A percentile compares a stretch with the other conserved stretches of the same genome.
Evolutionary conservation across 1,140 invertebrate genomes (phyloP).

Genomic region (Drosophila punjabiensis): DNA sequence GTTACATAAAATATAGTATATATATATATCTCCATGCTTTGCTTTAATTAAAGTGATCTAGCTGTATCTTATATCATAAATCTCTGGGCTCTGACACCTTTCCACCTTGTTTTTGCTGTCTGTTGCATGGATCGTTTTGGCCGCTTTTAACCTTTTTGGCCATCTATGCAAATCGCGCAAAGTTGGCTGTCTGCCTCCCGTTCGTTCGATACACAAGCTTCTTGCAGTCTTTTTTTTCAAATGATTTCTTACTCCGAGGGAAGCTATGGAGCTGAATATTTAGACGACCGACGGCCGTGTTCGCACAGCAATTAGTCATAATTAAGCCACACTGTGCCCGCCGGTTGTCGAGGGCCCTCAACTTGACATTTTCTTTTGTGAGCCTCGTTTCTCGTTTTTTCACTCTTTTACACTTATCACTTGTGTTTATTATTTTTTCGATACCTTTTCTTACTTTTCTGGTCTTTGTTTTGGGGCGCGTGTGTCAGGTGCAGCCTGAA

Average conservation of each 20-base stretch:
- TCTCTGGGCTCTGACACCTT: not conserved
- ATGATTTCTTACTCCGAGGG: not conserved
- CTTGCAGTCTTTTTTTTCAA: conserved; percentile 34
- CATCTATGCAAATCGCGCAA: conserved; percentile 36
- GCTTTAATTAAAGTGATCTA: not conserved
- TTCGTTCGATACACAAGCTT: conserved; percentile 34
- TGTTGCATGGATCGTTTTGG: conserved; percentile 3
- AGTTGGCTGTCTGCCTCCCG: not conserved
- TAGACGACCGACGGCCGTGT: conserved; percentile 31
- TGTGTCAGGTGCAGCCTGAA: conserved; percentile 25
- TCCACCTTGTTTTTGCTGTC: not conserved
- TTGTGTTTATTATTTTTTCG: not conserved
- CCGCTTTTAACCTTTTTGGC: conserved; percentile 21
- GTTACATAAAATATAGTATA: not conserved
- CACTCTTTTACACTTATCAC: conserved; percentile 27
- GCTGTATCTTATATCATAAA: not conserved
- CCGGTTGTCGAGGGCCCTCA: conserved; percentile 50
- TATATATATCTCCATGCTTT: not conserved
- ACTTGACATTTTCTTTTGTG: conserved; percentile 61
- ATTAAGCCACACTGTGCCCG: conserved; percentile 62
- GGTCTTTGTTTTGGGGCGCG: conserved; percentile 28
- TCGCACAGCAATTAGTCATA: conserved; percentile 69
- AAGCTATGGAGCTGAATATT: conserved; percentile 1
- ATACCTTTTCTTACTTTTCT: not conserved
- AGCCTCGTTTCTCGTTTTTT: conserved; percentile 29